Conservation (phyloP, 2,888 invertebrate genomes). For the Halictus quadricinctus region DNA sequence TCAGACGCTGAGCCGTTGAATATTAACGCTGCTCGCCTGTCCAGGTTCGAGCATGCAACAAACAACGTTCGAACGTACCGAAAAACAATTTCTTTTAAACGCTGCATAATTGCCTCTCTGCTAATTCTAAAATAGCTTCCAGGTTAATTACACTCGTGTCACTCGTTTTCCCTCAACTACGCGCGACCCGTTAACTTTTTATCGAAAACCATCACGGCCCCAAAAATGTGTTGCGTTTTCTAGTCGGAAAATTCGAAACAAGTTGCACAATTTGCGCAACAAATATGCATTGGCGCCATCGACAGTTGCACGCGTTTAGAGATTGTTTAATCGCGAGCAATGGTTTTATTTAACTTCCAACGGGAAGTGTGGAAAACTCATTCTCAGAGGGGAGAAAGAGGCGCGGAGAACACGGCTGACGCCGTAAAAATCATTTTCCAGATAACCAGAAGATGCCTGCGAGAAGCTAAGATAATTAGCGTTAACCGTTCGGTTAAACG, state of each 20-base stretch:
- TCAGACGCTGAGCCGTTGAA: neutral
- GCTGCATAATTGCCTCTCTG: neutral
- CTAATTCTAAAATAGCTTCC: neutral
- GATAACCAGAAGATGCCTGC: slow-evolving; percentile 33
- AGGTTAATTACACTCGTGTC: neutral
- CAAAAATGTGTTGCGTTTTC: neutral
- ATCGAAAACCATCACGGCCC: neutral
- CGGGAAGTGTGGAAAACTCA: neutral
- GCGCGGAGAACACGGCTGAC: neutral
- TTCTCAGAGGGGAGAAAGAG: neutral
- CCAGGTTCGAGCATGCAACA: neutral
- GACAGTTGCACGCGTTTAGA: neutral
- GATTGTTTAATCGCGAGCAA: neutral
- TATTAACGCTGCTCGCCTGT: neutral
- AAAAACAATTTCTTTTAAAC: neutral
- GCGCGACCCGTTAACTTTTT: neutral
- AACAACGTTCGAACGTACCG: neutral
- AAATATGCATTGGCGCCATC: neutral
- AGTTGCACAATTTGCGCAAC: too few species aligned
- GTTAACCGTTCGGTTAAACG: slow-evolving; percentile 45
- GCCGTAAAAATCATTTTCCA: slow-evolving; percentile 24
- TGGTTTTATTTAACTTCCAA: neutral
- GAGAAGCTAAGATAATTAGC: slow-evolving; percentile 47
- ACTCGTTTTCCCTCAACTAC: neutral
- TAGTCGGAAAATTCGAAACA: neutral